Base-by-base conservation (phyloP, 2,797 vertebrate species). In the Syndactyla subalaris region DNA sequence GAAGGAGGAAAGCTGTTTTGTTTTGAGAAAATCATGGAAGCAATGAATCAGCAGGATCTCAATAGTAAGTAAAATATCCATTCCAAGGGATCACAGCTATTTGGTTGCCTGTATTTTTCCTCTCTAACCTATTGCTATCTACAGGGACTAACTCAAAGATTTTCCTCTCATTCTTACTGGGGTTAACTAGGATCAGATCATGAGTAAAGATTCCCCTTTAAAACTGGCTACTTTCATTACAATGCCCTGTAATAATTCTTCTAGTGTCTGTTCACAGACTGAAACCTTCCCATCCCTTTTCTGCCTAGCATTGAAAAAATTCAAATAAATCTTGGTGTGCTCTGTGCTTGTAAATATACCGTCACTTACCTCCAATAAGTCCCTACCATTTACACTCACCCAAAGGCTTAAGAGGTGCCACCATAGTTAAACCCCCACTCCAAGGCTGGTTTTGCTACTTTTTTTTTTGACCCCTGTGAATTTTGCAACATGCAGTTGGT, bases 101-200 rank as follows among this genome's bases (percentile, higher is more conserved):
- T 78, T 79, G 12, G 38, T 59, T 79, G n/a, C 19, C 74, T 79
- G 20, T 51, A 23, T 81, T 72, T 63, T 75, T 59, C 62, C 48
- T 68, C 21, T 68, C 59, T 55, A 88, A 48, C 26, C 21, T 87
- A 10, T 84, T 70, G 48, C 32, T 79, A 36, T 27, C 73, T 94
- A 57, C 20, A 51, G 46, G 43, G 66, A 66, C 58, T 81, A 75
- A 74, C 73, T 86, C 76, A 15, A 45, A 76, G 63, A 38, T 5
- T 4, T 57, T 84, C 51, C 36, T 49, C 16, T 75, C 59, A 49
- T 85, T 90, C 65, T 94, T 51, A 62, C 4, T 17, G 24, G 79
- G 88, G 76, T 92, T 95, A 96, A 90, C 63, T 85, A 71, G 85
- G 92, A 94, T 88, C 88, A 81, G 54, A 86, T 72, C 22, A 34